These are phyloP conservation scores for Hippasteria phrygiana DNA, from an alignment of 53 echinoderm and acorn worm genomes.

Conservation along the genomic window DNA sequence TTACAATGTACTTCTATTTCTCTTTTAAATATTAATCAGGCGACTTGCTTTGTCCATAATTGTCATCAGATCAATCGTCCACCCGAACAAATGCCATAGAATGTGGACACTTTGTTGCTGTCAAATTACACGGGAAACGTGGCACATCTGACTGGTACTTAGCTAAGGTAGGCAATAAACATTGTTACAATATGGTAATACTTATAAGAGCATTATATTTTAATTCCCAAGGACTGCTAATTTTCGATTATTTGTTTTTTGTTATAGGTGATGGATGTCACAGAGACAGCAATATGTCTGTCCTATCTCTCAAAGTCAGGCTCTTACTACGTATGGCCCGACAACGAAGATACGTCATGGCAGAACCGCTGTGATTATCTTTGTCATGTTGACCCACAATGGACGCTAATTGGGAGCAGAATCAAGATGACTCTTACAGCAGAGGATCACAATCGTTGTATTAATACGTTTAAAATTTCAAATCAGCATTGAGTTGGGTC, in stretches of 20 bases:
- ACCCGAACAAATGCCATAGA: not conserved
- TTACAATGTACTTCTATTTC: too few species aligned
- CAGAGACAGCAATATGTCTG: not conserved
- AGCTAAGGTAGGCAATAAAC: not conserved
- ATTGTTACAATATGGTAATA: not conserved
- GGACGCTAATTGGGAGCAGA: not conserved
- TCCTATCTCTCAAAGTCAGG: constrained; percentile 28
- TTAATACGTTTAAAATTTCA: too few species aligned
- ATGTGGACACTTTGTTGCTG: not conserved
- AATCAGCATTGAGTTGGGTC: too few species aligned
- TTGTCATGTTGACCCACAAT: constrained; percentile 6
- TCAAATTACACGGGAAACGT: not conserved
- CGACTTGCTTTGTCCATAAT: not conserved
- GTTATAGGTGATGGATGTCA: constrained; percentile 13
- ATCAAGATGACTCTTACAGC: not conserved
- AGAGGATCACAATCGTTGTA: not conserved
- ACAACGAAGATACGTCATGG: not conserved
- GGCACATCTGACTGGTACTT: not conserved
- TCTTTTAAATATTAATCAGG: not conserved
- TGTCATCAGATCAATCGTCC: too few species aligned
- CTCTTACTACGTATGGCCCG: not conserved
- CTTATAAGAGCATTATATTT: not conserved
- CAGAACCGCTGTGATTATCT: not conserved
- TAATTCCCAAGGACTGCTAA: not conserved
- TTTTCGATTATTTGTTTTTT: not conserved